Evolutionary conservation across 2,113 vertebrate genomes (phyloP), one percentile per base, ranked within the genome.

Genomic region (Tetraodon nigroviridis): DNA sequence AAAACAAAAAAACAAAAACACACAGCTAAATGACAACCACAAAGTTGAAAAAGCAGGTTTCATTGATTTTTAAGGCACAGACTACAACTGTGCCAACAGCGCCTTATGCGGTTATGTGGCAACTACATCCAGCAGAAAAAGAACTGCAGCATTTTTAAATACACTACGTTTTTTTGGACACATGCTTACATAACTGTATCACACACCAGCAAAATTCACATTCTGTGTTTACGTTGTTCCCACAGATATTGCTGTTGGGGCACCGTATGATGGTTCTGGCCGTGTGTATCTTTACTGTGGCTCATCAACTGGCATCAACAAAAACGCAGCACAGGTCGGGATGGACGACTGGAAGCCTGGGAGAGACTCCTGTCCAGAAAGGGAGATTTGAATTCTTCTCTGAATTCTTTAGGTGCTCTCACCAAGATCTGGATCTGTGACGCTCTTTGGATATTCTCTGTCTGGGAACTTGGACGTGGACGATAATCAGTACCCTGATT

Each of bases 381-480:
- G 32, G 32, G 32, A 37, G 32, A 37, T 44, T 46, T 46, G 44
- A 11, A 20, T 37, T 11, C 55, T 37, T 11, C 55, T 52, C 17
- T 58, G 6, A 14, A 5, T 20, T 24, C 19, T 65, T 84, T 72
- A 98, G 95, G 78, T 94, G 0, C 58, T 85, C 85, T 96, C 22
- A 73, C 85, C 80, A 6, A 49, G 89, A 89, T 21, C 68, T 79
- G 64, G 70, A 69, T 37, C 65, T n/a, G 81, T 88, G 3, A 73
- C 3, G 49, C 89, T 89, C 61, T 98, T 98, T 87, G 96, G 96
- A 69, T 98, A 97, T 80, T 98, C 96, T 61, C 82, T 98, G 80
- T 92, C 94, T 58, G 95, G 94, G 55, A 94, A 95, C 82, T 91
- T 98, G 93, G 96, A 98, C 71, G 80, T 98, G 76, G 96, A 98